Conservation (phyloP, 1,140 invertebrate genomes). For the Pteromalus puparum region DNA sequence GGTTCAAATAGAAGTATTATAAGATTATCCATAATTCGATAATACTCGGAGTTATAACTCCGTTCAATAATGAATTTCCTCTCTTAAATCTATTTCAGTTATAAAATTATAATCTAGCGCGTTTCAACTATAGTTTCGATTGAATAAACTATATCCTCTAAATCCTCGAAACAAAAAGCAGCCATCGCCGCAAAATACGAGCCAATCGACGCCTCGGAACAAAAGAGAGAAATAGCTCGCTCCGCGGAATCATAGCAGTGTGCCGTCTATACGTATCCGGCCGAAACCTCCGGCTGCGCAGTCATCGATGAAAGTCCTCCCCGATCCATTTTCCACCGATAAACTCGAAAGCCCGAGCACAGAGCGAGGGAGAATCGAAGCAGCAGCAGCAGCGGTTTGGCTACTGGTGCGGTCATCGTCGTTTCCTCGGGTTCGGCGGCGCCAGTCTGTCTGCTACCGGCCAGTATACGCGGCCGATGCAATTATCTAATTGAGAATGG, state of each 20-base stretch:
- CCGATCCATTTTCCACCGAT: not conserved
- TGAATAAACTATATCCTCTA: no score
- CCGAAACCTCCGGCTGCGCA: not conserved
- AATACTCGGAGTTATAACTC: no score
- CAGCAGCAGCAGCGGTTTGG: not conserved
- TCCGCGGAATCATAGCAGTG: not conserved
- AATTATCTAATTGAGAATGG: conserved; percentile 41
- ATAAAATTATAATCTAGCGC: no score
- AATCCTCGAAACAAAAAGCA: no score
- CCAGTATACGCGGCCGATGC: not conserved
- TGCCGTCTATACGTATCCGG: not conserved
- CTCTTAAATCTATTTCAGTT: no score
- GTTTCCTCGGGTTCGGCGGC: not conserved
- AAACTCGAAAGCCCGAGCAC: not conserved
- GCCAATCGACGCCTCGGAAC: no score
- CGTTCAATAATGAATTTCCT: no score
- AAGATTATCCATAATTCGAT: no score
- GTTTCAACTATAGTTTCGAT: no score
- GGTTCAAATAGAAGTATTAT: no score
- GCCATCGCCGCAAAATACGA: no score
- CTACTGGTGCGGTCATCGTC: not conserved
- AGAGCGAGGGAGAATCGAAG: not conserved
- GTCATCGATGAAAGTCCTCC: not conserved
- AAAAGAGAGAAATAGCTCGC: not conserved
- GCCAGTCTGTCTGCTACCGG: not conserved